Percentiles rank a stretch among this genome's conserved stretches.
phyloP scores from a whole-genome alignment of 30 jellyfish, hydroid and myxozoan genomes.

The Euphysa ruthae region DNA sequence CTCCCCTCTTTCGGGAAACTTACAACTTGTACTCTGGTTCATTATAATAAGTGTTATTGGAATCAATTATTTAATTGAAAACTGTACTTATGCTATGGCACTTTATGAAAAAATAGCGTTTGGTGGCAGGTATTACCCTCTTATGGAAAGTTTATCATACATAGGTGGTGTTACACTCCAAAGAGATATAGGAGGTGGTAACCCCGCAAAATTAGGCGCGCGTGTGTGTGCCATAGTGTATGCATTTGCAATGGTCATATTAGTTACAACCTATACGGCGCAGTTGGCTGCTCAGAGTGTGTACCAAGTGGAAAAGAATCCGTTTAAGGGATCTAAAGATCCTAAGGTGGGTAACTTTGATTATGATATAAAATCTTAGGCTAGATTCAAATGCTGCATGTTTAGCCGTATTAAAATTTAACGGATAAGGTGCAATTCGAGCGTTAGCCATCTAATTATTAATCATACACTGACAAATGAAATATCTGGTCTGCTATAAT shows the following conservation, averaged over 20 bases:
- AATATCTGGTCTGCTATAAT: too few relatives aligned
- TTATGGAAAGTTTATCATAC: conserved; percentile 57
- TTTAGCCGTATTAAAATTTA: too few relatives aligned
- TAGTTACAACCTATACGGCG: conserved; percentile 88
- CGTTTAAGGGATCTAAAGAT: conserved; percentile 65
- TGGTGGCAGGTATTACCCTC: conserved; percentile 2
- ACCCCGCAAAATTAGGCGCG: conserved; percentile 64
- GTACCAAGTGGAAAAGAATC: conserved; percentile 44
- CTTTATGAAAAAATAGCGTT: neutral
- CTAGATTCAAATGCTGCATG: too few relatives aligned
- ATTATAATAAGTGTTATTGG: conserved; percentile 24
- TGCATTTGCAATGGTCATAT: conserved; percentile 78
- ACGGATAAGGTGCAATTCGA: too few relatives aligned
- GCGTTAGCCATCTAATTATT: too few relatives aligned
- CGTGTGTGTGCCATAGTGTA: conserved; percentile 58
- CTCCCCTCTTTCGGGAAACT: conserved; percentile 29
- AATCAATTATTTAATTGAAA: conserved; percentile 41
- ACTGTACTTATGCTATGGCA: conserved; percentile 13
- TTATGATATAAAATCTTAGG: too few relatives aligned
- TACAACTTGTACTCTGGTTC: conserved; percentile 33
- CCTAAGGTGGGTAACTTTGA: too few relatives aligned
- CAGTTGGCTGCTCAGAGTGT: conserved; percentile 65
- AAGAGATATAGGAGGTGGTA: conserved; percentile 77
- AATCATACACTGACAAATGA: too few relatives aligned
- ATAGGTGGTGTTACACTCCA: conserved; percentile 74